These are phyloP conservation scores for Napeogenes inachia DNA, from an alignment of 2,888 invertebrate species.

Conservation along the genomic window DNA sequence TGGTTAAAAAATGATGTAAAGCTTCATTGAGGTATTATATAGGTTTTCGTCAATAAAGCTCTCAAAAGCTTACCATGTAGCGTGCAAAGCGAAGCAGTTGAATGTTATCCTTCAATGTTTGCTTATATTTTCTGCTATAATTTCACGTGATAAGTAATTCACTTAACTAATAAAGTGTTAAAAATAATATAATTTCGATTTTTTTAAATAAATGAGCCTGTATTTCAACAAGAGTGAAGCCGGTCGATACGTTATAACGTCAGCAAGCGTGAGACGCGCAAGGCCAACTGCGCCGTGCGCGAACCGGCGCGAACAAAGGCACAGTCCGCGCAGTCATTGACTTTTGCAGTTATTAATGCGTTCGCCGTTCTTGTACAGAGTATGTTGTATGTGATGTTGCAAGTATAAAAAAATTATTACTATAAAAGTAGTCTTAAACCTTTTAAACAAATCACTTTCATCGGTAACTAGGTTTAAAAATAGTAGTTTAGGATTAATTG, in stretches of 20 bases:
- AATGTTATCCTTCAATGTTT: not conserved
- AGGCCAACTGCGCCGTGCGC: conserved; percentile 7
- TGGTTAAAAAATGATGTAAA: too few species aligned
- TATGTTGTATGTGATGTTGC: not conserved
- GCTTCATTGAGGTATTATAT: too few species aligned
- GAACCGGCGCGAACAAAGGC: conserved; percentile 4
- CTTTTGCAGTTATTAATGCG: conserved; percentile 5
- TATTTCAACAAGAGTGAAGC: not conserved
- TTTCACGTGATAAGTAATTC: not conserved
- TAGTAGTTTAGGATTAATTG: too few species aligned
- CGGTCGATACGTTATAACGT: not conserved
- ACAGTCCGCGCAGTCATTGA: conserved; percentile 6
- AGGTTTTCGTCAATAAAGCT: conserved; percentile 12
- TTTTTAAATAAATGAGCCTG: not conserved
- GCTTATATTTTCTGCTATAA: too few species aligned
- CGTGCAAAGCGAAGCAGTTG: not conserved
- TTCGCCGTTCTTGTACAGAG: not conserved
- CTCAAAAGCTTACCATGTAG: conserved; percentile 17
- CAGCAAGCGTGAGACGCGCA: not conserved
- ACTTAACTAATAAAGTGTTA: not conserved
- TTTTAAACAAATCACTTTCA: too few species aligned
- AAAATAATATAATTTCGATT: not conserved
- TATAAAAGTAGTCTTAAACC: too few species aligned
- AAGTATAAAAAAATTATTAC: not conserved
- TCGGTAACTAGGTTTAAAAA: too few species aligned